These are phyloP conservation scores for Typhlichthys eigenmanni DNA, from an alignment of 2,797 vertebrate species.

Conservation along the genomic window DNA sequence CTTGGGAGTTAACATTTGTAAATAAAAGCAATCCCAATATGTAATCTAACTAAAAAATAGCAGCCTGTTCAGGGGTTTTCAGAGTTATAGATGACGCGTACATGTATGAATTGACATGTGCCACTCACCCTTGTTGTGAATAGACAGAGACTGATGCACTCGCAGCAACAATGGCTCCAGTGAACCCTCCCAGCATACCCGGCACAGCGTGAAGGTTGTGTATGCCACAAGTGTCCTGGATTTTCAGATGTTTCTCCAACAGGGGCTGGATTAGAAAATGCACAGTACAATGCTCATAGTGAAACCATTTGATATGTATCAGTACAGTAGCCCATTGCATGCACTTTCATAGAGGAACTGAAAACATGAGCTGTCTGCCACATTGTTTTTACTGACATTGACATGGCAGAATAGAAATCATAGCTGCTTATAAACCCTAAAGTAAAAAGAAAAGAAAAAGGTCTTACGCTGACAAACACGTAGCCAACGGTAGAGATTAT, in stretches of 20 bases:
- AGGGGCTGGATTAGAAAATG: conserved; percentile 78
- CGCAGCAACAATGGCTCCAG: conserved; percentile 88
- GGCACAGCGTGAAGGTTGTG: conserved; percentile 94
- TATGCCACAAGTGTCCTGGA: conserved; percentile 95
- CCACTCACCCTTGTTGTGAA: conserved; percentile 81
- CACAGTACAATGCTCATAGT: too few relatives aligned
- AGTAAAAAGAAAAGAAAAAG: neutral
- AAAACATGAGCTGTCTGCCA: too few relatives aligned
- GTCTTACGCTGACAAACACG: conserved; percentile 85
- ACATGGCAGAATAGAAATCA: too few relatives aligned
- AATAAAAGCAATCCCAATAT: too few relatives aligned
- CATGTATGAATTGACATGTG: neutral
- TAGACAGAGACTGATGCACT: conserved; percentile 79
- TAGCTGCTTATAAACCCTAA: neutral
- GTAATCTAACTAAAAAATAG: neutral
- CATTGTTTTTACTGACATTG: too few relatives aligned
- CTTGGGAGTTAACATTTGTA: too few relatives aligned
- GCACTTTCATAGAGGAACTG: too few relatives aligned
- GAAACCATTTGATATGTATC: too few relatives aligned
- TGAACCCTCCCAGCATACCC: conserved; percentile 88
- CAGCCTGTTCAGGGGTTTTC: too few relatives aligned
- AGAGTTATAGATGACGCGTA: too few relatives aligned
- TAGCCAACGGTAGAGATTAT: conserved; percentile 90
- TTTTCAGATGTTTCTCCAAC: conserved; percentile 82
- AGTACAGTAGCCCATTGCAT: too few relatives aligned